A percentile compares a stretch with the other conserved stretches of the same genome.
Conservation (phyloP, 2,113 vertebrate genomes). For the Pithys albifrons region DNA sequence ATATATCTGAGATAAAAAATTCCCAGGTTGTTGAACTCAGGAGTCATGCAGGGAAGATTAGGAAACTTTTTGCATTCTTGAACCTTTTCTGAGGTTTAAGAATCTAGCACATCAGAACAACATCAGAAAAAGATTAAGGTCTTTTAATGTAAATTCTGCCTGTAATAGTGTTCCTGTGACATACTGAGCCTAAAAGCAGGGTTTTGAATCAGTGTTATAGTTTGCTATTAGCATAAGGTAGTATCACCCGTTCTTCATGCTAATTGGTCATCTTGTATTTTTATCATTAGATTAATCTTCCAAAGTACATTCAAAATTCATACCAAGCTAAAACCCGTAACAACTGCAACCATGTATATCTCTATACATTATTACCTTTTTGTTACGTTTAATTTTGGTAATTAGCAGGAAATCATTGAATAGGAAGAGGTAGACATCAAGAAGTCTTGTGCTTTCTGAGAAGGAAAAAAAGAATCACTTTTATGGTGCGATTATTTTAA, state of each 20-base stretch:
- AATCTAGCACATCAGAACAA: neutral
- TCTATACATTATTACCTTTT: conserved; percentile 77
- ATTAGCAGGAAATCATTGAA: conserved; percentile 91
- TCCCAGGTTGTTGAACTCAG: neutral
- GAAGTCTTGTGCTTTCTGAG: conserved; percentile 84
- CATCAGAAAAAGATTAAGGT: neutral
- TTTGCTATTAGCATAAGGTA: neutral
- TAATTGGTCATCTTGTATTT: neutral
- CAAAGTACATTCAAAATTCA: neutral
- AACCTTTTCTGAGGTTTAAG: neutral
- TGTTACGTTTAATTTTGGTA: conserved; percentile 88
- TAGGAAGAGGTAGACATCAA: conserved; percentile 87
- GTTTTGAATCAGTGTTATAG: neutral
- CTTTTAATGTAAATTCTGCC: neutral
- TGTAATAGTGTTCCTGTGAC: neutral
- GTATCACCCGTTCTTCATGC: neutral
- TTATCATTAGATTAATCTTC: neutral
- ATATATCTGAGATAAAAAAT: neutral
- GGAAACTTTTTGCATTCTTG: neutral
- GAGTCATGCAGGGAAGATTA: neutral
- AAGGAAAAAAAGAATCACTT: neutral
- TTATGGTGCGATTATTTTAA: neutral
- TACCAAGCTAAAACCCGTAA: neutral
- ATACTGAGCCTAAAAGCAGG: neutral
- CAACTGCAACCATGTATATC: neutral